A percentile compares a stretch with the other conserved stretches of the same genome.
These are phyloP conservation scores for Zele albiditarsus DNA, from an alignment of 2,888 invertebrate genomes.

Conservation along the genomic window DNA sequence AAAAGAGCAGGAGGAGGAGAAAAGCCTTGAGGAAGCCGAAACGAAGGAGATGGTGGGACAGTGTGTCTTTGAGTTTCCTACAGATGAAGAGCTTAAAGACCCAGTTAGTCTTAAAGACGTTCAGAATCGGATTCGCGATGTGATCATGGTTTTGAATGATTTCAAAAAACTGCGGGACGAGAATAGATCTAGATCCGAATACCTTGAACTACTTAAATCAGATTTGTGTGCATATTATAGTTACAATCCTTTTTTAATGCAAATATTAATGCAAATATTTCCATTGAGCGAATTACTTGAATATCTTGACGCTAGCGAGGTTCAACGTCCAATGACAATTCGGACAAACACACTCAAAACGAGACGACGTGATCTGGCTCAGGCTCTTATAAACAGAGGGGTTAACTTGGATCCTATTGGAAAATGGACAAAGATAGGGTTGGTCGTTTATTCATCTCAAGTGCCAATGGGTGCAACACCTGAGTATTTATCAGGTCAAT, in stretches of 20 bases:
- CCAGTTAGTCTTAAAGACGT: constrained; percentile 86
- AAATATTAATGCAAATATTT: constrained; percentile 91
- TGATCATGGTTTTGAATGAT: constrained; percentile 85
- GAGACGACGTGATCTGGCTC: constrained; percentile 90
- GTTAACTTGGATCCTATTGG: constrained; percentile 98
- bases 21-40: constrained; percentile 86
- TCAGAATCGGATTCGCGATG: constrained; percentile 92
- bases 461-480: constrained; percentile 99
- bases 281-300: constrained; percentile 90
- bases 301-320: constrained; percentile 97
- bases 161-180: constrained; percentile 82
- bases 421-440: constrained; percentile 98
- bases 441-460: constrained; percentile 96
- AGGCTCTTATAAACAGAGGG: constrained; percentile 94
- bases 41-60: constrained; percentile 85
- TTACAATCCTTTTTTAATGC: constrained; percentile 97
- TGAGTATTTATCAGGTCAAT: constrained; percentile 98
- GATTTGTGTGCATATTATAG: constrained; percentile 96
- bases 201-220: constrained; percentile 83
- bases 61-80: constrained; percentile 86
- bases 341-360: constrained; percentile 96
- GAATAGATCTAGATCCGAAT: constrained; percentile 84
- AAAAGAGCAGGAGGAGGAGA: constrained; percentile 80
- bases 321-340: constrained; percentile 94
- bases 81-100: constrained; percentile 81